Conservation (phyloP, 1,140 invertebrate genomes). For the Ephestia elutella region DNA sequence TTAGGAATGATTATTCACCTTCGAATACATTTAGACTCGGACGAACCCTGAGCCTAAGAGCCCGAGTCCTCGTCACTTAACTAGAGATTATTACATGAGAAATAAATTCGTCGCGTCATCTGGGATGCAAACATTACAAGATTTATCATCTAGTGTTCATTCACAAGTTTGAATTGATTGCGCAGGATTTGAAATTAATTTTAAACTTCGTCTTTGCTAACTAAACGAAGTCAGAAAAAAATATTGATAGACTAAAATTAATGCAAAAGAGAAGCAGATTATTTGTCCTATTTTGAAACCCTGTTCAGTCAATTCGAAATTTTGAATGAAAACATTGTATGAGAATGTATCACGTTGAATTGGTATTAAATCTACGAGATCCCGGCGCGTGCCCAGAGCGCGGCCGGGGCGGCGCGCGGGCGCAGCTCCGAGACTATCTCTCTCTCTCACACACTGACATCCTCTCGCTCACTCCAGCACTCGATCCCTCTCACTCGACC, state of each 20-base stretch:
- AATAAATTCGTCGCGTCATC: slow-evolving; percentile 3
- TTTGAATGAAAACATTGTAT: not conserved
- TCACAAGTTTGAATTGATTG: not conserved
- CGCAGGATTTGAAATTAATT: not conserved
- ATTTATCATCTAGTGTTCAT: not conserved
- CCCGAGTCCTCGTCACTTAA: not conserved
- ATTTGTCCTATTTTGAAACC: too few relatives aligned
- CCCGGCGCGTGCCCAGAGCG: not conserved
- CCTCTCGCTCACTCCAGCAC: slow-evolving; percentile 10
- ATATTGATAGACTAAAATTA: too few relatives aligned
- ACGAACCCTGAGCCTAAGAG: too few relatives aligned
- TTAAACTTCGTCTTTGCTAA: too few relatives aligned
- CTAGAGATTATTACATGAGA: not conserved
- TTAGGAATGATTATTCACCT: not conserved
- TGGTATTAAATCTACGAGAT: not conserved
- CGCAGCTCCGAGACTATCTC: not conserved
- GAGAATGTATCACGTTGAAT: not conserved
- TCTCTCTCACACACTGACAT: too few relatives aligned
- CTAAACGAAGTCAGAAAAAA: too few relatives aligned
- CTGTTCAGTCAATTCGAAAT: not conserved
- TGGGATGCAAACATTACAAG: not conserved
- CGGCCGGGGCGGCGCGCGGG: slow-evolving; percentile 9
- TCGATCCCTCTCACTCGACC: slow-evolving; percentile 26
- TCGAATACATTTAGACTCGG: not conserved
- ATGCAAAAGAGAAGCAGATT: too few relatives aligned